phyloP scores from a whole-genome alignment of 2,888 invertebrate species.

The Rhaphigaster nebulosa region DNA sequence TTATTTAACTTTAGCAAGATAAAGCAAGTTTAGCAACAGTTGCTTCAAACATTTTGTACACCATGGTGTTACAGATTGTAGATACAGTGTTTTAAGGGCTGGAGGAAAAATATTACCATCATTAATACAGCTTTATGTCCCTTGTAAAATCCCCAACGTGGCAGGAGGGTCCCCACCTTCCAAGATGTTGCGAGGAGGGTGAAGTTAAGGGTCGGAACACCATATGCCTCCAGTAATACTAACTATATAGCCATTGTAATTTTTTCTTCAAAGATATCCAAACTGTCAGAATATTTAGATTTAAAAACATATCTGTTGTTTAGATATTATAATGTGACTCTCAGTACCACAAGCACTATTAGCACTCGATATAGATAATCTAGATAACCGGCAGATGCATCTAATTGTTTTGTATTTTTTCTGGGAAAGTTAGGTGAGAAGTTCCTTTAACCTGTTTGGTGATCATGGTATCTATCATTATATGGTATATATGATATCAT shows the following conservation, averaged over 20 bases:
- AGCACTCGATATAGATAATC: too few species aligned
- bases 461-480: too few species aligned
- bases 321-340: too few species aligned
- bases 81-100: background rate
- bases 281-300: too few species aligned
- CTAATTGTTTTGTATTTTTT: too few species aligned
- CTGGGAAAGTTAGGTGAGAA: too few species aligned
- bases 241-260: background rate
- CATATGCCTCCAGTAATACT: background rate
- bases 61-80: background rate
- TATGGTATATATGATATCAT: too few species aligned
- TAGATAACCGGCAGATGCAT: too few species aligned
- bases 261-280: background rate
- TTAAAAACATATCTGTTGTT: too few species aligned
- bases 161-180: background rate
- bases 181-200: conserved; percentile 32
- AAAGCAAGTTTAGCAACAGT: background rate
- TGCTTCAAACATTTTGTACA: background rate
- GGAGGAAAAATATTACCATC: conserved; percentile 9
- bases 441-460: too few species aligned
- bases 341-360: too few species aligned
- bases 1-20: background rate
- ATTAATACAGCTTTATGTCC: conserved; percentile 14
- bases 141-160: conserved; percentile 1
- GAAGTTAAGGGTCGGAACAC: conserved; percentile 12